phyloP scores from a whole-genome alignment of 2,888 invertebrate genomes.

The Thecocarcelia acutangulata region DNA sequence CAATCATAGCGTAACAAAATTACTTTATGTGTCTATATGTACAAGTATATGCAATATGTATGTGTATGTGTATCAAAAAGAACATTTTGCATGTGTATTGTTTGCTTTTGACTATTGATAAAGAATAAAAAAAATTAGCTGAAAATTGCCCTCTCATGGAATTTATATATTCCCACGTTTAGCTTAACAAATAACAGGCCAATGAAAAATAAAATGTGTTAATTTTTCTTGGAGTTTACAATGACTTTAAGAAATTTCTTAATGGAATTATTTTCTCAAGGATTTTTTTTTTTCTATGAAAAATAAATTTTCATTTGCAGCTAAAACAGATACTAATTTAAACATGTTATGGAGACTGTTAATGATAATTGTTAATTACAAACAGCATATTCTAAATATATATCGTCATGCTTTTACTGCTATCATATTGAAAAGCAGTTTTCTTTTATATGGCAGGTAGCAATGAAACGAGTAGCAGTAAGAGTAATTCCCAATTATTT shows the following conservation, averaged over 20 bases:
- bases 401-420: not conserved
- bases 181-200: not conserved
- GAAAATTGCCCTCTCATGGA: conserved; percentile 55
- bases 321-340: too few relatives aligned
- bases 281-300: too few relatives aligned
- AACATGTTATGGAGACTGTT: conserved; percentile 33
- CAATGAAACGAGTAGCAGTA: conserved; percentile 18
- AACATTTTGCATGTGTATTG: conserved; percentile 23
- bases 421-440: conserved; percentile 42
- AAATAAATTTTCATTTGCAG: too few relatives aligned
- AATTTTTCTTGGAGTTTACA: not conserved
- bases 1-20: too few relatives aligned
- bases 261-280: too few relatives aligned
- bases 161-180: conserved; percentile 61
- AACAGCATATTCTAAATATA: too few relatives aligned
- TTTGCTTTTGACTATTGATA: conserved; percentile 16
- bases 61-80: conserved; percentile 45
- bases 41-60: too few relatives aligned
- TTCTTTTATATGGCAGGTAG: conserved; percentile 29
- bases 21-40: too few relatives aligned
- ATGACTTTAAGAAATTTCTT: too few relatives aligned
- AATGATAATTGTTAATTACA: conserved; percentile 35
- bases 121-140: conserved; percentile 22
- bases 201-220: conserved; percentile 49
- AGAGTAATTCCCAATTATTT: conserved; percentile 49